A percentile compares a stretch with the other conserved stretches of the same genome.
phyloP scores from a whole-genome alignment of 1,140 invertebrate species.

The Eumeta japonica region DNA sequence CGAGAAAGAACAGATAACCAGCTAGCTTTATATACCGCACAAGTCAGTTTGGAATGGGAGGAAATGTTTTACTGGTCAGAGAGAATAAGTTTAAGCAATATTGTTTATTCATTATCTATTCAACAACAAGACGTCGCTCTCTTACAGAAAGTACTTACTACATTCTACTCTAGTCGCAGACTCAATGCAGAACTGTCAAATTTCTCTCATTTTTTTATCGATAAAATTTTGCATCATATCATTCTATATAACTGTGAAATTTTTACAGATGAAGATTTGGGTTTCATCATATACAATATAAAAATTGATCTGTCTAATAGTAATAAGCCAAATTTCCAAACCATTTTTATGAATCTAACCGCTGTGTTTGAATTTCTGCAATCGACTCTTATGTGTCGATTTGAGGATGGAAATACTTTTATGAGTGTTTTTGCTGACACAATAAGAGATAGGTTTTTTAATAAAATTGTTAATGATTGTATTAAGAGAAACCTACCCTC shows the following conservation, averaged over 20 bases:
- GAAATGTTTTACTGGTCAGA: slow-evolving; percentile 42
- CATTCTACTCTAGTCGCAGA: slow-evolving; percentile 31
- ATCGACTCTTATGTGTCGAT: slow-evolving; percentile 34
- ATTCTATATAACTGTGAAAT: slow-evolving; percentile 47
- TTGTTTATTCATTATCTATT: slow-evolving; percentile 38
- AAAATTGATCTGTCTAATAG: slow-evolving; percentile 36
- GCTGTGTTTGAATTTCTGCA: slow-evolving; percentile 49
- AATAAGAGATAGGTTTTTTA: slow-evolving; percentile 34
- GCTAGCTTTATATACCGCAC: slow-evolving; percentile 30
- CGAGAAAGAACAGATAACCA: slow-evolving; percentile 34
- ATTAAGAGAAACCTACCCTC: slow-evolving; percentile 38
- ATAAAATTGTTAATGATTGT: slow-evolving; percentile 43
- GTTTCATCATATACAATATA: slow-evolving; percentile 41
- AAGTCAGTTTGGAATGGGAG: slow-evolving; percentile 43
- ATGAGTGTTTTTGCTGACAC: slow-evolving; percentile 36
- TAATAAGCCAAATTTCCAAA: slow-evolving; percentile 38
- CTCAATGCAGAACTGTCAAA: slow-evolving; percentile 33
- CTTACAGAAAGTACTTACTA: slow-evolving; percentile 35
- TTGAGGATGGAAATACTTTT: slow-evolving; percentile 35
- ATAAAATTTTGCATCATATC: slow-evolving; percentile 35
- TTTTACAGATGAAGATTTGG: slow-evolving; percentile 39
- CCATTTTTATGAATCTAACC: slow-evolving; percentile 44
- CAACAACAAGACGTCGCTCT: slow-evolving; percentile 37
- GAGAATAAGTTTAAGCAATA: slow-evolving; percentile 25
- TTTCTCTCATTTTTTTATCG: slow-evolving; percentile 44